Evolutionary conservation across 2,797 vertebrate genomes (phyloP).

Genomic region (Falco rusticolus): DNA sequence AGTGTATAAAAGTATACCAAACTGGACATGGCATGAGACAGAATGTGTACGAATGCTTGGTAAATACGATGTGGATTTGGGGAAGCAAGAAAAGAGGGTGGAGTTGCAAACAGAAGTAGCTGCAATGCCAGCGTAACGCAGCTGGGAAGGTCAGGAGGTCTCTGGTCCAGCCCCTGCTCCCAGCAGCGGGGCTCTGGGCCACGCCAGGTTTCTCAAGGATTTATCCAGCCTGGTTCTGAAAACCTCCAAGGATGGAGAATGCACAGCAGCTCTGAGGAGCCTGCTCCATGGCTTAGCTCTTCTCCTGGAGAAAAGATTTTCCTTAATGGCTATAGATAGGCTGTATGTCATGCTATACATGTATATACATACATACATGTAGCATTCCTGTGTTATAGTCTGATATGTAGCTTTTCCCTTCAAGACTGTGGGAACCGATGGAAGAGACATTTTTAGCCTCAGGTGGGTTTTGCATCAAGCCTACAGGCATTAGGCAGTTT

Average conservation of each 20-base stretch:
- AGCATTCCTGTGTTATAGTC: rapidly evolving
- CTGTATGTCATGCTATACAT: neutral
- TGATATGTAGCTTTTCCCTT: neutral
- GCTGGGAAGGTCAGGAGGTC: neutral
- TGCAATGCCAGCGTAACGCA: rapidly evolving
- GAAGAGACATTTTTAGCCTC: neutral
- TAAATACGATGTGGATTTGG: neutral
- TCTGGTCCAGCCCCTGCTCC: neutral
- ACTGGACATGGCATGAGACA: rapidly evolving
- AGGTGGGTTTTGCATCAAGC: neutral
- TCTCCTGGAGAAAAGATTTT: neutral
- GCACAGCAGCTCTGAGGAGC: neutral
- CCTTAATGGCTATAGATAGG: rapidly evolving
- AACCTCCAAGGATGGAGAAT: neutral
- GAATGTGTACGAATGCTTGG: rapidly evolving
- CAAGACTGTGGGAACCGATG: neutral
- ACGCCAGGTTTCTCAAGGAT: neutral
- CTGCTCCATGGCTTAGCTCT: neutral
- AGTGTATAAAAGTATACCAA: neutral
- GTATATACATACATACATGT: rapidly evolving
- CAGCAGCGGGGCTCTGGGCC: neutral
- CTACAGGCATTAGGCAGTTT: neutral
- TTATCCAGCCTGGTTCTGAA: neutral
- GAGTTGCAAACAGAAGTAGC: neutral
- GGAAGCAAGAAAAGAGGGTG: neutral